Base-by-base conservation (phyloP, 2,797 vertebrate genomes). In the Rachycentron canadum region DNA sequence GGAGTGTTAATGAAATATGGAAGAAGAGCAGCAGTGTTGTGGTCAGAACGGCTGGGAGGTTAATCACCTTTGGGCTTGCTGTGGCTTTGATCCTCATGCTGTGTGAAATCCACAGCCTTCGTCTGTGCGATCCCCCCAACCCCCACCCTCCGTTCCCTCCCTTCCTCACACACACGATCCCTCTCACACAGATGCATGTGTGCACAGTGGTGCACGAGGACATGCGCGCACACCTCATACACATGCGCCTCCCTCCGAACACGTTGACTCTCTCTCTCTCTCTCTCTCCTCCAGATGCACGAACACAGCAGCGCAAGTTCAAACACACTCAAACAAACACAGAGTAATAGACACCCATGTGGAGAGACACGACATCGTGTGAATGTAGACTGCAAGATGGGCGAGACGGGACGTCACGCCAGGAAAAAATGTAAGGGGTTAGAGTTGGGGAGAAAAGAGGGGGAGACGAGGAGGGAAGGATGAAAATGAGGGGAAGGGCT, bases 41-140 rank as follows among this genome's bases (percentile, higher is more conserved):
- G 86, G 88, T 90, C 86, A 89, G 73, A 87, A 61, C n/a, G 76
- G 63, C 91, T 77, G 68, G 67, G 83, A 84, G 85, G 88, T 91
- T 90, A 92, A 90, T 92, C 90, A 92, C 90, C 88, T 91, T 89
- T 88, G 83, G 86, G 87, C 78, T 79, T 21, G 83, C 86, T 87
- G 84, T 86, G 86, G 81, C 87, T 92, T 92, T 91, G 84, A 91
- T 93, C 89, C 86, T 86, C 80, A 60, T 38, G 71, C 87, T 93
- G 88, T 91, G 90, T 87, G 86, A 92, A 88, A 91, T 90, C 90
- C 89, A 91, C 89, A 85, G 85, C 87, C 88, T 85, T 78, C 36
- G 76, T 90, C 89, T 87, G 79, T 78, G 60, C 87, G 78, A 64
- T 69, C 79, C 80, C 80, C 59, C 74, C 78, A 64, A 61, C 57